phyloP scores from a whole-genome alignment of 2,797 vertebrate genomes.

The Catamblyrhynchus diadema region DNA sequence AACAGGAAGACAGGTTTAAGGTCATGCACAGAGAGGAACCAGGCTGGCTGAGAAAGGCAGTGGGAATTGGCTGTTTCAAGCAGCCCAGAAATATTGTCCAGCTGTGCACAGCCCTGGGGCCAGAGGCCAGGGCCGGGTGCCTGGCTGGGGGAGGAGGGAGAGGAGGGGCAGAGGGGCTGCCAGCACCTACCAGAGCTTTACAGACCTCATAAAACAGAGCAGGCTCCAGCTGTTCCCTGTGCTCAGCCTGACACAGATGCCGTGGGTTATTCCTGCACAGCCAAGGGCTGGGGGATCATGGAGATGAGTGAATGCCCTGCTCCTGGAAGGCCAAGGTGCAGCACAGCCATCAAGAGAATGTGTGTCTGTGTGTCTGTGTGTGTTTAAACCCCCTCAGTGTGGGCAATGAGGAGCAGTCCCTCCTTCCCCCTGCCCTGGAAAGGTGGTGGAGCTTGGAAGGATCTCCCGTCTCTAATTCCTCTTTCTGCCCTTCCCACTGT shows the following conservation, averaged over 20 bases:
- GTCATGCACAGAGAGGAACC: background rate
- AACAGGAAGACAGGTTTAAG: background rate
- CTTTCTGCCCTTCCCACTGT: background rate
- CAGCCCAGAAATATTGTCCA: background rate
- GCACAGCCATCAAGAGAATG: background rate
- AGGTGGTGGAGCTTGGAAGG: background rate
- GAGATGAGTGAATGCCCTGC: background rate
- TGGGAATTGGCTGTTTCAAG: background rate
- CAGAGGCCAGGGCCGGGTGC: slow-evolving; percentile 9
- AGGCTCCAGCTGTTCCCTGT: background rate
- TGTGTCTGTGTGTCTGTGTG: background rate
- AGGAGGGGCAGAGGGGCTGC: background rate
- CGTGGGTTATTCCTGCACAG: background rate
- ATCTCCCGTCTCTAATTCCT: background rate
- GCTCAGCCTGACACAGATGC: background rate
- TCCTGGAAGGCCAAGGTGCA: background rate
- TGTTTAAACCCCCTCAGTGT: background rate
- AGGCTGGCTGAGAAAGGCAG: background rate
- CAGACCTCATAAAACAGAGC: background rate
- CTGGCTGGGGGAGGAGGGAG: background rate
- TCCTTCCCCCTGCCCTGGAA: background rate
- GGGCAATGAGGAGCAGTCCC: background rate
- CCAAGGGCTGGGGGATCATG: background rate
- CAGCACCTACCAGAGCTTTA: background rate
- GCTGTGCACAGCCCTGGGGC: background rate